These are phyloP conservation scores for Phataginus tetradactyla DNA, from an alignment of 2,797 vertebrate species.

Conservation along the genomic window DNA sequence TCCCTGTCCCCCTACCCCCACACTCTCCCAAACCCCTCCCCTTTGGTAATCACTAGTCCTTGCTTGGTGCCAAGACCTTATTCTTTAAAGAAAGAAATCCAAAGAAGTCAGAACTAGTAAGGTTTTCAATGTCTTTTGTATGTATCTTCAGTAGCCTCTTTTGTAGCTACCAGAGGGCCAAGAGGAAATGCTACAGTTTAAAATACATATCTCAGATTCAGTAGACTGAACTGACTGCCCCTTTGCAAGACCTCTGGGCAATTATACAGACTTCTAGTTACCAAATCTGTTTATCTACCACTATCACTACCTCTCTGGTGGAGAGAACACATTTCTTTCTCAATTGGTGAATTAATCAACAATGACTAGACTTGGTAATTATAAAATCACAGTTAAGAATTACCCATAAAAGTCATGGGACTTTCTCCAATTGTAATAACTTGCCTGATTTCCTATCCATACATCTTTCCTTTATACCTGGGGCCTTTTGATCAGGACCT, in stretches of 20 bases:
- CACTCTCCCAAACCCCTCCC: too few relatives aligned
- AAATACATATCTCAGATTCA: neutral
- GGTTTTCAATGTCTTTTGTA: neutral
- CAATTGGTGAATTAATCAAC: neutral
- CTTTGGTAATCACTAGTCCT: too few relatives aligned
- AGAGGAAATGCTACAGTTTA: neutral
- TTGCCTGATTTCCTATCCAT: neutral
- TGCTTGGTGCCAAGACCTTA: neutral
- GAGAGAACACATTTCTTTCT: conserved; percentile 39
- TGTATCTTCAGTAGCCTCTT: neutral
- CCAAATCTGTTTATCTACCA: conserved; percentile 2
- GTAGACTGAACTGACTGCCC: neutral
- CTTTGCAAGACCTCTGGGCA: neutral
- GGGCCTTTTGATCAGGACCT: neutral
- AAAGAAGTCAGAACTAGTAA: neutral
- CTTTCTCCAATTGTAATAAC: neutral
- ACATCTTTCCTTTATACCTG: neutral
- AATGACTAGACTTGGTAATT: neutral
- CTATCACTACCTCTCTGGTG: neutral
- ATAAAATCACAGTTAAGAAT: neutral
- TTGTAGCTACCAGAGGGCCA: neutral
- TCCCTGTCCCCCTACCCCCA: too few relatives aligned
- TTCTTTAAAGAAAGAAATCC: neutral
- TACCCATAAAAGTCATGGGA: neutral
- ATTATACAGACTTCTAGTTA: neutral